Evolutionary conservation across 2,888 invertebrate genomes (phyloP).

Genomic region (Drosophila formosana): DNA sequence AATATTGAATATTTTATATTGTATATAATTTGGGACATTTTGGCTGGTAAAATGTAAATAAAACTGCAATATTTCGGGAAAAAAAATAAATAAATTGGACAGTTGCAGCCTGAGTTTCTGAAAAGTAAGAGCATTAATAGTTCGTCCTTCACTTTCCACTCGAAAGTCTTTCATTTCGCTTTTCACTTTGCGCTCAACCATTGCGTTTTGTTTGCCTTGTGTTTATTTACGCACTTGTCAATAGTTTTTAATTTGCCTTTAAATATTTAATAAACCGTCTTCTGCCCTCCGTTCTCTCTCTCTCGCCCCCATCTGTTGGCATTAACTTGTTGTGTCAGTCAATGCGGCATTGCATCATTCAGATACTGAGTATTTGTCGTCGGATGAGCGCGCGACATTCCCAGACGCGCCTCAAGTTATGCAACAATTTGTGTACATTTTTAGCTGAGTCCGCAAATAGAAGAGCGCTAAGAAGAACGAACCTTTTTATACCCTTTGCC

Average conservation of each 20-base stretch:
- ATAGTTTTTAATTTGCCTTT: conserved; percentile 49
- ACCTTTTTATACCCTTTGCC: conserved; percentile 60
- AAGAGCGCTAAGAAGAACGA: conserved; percentile 25
- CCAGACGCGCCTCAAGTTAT: conserved; percentile 78
- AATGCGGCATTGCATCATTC: conserved; percentile 68
- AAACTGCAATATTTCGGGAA: too few relatives aligned
- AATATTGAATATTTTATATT: too few relatives aligned
- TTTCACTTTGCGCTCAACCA: conserved; percentile 9
- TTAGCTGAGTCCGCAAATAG: conserved; percentile 54
- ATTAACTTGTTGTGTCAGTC: conserved; percentile 47
- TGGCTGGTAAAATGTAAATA: too few relatives aligned
- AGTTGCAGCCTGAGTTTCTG: neutral
- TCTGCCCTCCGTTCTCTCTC: too few relatives aligned
- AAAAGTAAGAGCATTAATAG: conserved; percentile 1
- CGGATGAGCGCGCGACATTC: conserved; percentile 62
- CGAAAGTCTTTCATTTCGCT: conserved; percentile 11
- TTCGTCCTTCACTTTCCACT: conserved; percentile 20
- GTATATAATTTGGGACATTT: too few relatives aligned
- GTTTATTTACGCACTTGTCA: conserved; percentile 57
- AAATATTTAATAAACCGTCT: conserved; percentile 39
- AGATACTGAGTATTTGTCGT: neutral
- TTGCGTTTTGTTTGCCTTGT: conserved; percentile 36
- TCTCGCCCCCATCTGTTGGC: neutral
- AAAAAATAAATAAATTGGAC: neutral
- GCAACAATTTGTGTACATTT: conserved; percentile 68